Evolutionary conservation across 2,797 vertebrate species (phyloP).

Genomic region (Poliocrania exsul): DNA sequence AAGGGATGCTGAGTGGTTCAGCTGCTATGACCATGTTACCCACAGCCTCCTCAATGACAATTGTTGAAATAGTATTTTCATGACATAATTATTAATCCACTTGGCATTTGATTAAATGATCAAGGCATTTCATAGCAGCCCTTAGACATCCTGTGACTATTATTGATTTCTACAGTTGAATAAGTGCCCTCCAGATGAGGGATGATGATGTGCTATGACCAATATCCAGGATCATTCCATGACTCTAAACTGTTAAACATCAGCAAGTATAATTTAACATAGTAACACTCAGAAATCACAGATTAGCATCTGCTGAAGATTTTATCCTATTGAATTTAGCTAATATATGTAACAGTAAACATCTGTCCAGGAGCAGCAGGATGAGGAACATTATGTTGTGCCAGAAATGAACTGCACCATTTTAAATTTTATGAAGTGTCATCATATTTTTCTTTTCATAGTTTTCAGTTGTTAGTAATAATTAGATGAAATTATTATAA

Average conservation of each 20-base stretch:
- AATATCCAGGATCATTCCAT: neutral
- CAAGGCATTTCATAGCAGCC: neutral
- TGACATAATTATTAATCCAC: neutral
- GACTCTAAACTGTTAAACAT: neutral
- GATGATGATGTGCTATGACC: neutral
- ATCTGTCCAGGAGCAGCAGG: neutral
- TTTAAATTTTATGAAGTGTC: neutral
- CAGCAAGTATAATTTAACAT: neutral
- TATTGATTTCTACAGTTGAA: neutral
- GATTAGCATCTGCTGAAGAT: constrained; percentile 11
- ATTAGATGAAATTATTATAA: too few relatives aligned
- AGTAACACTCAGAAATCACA: neutral
- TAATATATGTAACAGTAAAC: neutral
- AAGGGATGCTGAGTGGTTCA: neutral
- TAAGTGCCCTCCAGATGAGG: neutral
- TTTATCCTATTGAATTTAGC: neutral
- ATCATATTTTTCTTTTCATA: neutral
- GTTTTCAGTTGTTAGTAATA: neutral
- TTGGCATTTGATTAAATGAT: constrained; percentile 5
- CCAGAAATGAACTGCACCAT: neutral
- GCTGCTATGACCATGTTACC: neutral
- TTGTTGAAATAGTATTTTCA: neutral
- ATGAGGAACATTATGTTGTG: neutral
- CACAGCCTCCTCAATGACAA: neutral
- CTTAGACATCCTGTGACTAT: neutral